phyloP scores from a whole-genome alignment of 2,113 vertebrate genomes.

The Sclerurus mexicanus region DNA sequence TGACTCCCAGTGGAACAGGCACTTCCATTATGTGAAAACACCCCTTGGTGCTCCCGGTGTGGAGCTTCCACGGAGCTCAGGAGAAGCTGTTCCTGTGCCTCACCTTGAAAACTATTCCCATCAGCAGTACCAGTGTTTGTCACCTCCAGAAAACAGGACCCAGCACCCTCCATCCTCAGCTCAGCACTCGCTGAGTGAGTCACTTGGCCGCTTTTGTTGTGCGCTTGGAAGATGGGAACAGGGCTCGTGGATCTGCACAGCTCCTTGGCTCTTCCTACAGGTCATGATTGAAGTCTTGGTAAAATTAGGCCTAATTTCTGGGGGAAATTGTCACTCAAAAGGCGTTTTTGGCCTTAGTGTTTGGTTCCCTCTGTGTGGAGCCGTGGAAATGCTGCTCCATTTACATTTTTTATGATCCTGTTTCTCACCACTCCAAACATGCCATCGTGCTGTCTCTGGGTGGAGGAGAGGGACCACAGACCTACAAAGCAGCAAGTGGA shows the following conservation, averaged over 20 bases:
- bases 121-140: background rate
- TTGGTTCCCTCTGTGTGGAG: background rate
- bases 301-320: background rate
- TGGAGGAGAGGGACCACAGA: slow-evolving; percentile 26
- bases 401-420: slow-evolving; percentile 1
- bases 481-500: slow-evolving; percentile 26
- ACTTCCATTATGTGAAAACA: background rate
- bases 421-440: slow-evolving; percentile 36
- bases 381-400: slow-evolving; percentile 28
- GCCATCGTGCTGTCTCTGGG: slow-evolving; percentile 33
- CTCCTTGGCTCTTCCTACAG: background rate
- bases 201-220: slow-evolving; percentile 15
- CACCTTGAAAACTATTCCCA: background rate
- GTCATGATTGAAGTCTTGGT: background rate
- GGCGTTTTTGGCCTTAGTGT: background rate
- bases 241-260: background rate
- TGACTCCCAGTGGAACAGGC: background rate
- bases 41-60: background rate
- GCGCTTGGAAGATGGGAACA: background rate
- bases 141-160: background rate
- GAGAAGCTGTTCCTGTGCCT: background rate
- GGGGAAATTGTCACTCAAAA: background rate
- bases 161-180: background rate
- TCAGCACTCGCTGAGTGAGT: background rate
- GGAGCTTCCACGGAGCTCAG: background rate